Base-by-base conservation (phyloP, 2,113 vertebrate species). In the Albula goreensis region DNA sequence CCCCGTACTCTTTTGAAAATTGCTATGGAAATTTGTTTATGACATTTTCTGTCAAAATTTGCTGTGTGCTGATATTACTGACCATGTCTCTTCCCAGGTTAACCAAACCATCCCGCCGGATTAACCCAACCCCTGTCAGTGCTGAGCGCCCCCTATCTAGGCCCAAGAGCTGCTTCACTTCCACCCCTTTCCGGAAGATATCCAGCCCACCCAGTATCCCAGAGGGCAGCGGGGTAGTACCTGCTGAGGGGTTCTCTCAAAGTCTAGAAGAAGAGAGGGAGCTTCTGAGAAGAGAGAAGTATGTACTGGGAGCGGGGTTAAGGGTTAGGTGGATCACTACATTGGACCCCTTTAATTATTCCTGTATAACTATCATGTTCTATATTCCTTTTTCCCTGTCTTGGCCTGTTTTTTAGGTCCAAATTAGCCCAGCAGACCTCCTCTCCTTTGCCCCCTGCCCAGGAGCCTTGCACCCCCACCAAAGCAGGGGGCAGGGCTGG, bases 101-200 rank as follows among this genome's bases (percentile, higher is more conserved):
- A 91, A 95, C 95, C 70, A 99, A 97, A 85, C 98, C 98, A 17
- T 98, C 98, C 0, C 95, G 98, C 84, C 94, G 98, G 90, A 99
- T 99, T 92, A 99, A 99, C 91, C 98, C 98, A 13, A 99, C 98
- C 13, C 97, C 97, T 41, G 97, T 99, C 88, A 97, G 97, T 90
- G 93, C 94, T 19, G 98, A 98, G 88, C 95, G 97, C 19, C 95
- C 96, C 0, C 96, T 97, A 81, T 99, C 97, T 49, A 98, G 97
- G 92, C 97, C 97, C 88, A 98, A 98, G 94, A 98, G 91, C 80
- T 99, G 98, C 89, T 99, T 99, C 93, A 99, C 97, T 81, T 99
- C 98, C 83, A 98, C 97, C 0, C 98, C 98, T 0, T 95, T 99
- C 92, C 96, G 93, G 88, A 93, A 95, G 56, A 90, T 93, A 56